A percentile compares a stretch with the other conserved stretches of the same genome.
Evolutionary conservation across 2,888 invertebrate genomes (phyloP).

Genomic region (Drosophila birchii): DNA sequence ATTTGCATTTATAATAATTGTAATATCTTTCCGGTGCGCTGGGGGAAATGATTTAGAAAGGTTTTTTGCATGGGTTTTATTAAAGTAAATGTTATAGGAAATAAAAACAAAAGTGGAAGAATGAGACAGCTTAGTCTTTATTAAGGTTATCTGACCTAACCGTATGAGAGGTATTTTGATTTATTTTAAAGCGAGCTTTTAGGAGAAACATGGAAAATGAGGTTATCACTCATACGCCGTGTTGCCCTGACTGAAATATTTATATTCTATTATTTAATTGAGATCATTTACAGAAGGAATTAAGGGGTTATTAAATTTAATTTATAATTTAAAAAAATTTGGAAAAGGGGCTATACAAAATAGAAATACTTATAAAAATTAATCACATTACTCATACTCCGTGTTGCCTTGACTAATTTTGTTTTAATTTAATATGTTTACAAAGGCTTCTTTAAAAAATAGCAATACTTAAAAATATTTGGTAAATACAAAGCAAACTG

Average conservation of each 20-base stretch:
- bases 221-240: neutral
- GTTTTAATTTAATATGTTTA: no score
- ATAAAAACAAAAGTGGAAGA: neutral
- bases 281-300: neutral
- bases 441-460: no score
- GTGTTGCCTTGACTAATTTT: no score
- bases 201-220: no score
- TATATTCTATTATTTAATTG: no score
- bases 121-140: neutral
- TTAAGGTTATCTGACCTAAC: neutral
- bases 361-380: no score
- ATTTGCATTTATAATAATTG: conserved; percentile 12
- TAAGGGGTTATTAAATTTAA: neutral
- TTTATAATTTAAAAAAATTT: no score
- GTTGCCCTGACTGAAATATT: neutral
- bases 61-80: neutral
- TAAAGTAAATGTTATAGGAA: neutral
- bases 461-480: no score
- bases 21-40: neutral
- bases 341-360: no score
- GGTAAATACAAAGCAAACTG: no score
- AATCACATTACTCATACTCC: no score
- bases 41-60: conserved; percentile 11
- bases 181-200: neutral
- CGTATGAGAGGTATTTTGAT: neutral